Base-by-base conservation (phyloP, 2,797 vertebrate genomes). In the Apodemus agrarius region DNA sequence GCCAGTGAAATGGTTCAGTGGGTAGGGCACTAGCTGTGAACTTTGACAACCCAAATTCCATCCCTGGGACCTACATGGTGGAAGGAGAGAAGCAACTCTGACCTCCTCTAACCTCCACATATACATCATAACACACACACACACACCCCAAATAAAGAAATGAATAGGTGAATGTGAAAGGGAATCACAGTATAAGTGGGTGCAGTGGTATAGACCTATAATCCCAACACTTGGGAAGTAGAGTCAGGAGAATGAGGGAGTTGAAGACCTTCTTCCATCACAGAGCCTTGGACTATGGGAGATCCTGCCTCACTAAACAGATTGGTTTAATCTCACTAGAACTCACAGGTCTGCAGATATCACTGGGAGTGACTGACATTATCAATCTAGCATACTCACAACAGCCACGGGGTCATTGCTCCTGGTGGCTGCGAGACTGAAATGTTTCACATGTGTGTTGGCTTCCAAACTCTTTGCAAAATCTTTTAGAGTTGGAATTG, bases 401-500 rank as follows among this genome's bases (percentile, higher is more conserved):
- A 98, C 97, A 79, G 99, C 99, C 29, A 99, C 98, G 0, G 99
- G 99, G 96, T 99, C 99, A 34, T 99, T 99, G 98, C 99, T 99
- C 96, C 99, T 98, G 10, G 99, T 99, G 59, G 99, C 99, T 63
- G 99, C 99, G 97, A 99, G 98, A 97, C 99, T 99, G 94, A 99
- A 99, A 97, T 98, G 99, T 98, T 99, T 99, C 96, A 99, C 99
- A 9, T 99, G 98, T 0, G 98, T 99, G 98, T 99, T 99, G 90
- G 96, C 99, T 98, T 99, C 99, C 99, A 99, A 98, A 96, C 99
- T 99, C 98, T 99, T 99, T 43, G 99, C 99, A 57, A 99, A 99
- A 95, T 99, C 99, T 98, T 99, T 99, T 97, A 99, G 98, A 0
- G 99, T 99, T 94, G 99, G 99, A 98, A 99, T 99, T 19, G 99